phyloP scores from a whole-genome alignment of 2,113 vertebrate genomes.

The Meles meles region DNA sequence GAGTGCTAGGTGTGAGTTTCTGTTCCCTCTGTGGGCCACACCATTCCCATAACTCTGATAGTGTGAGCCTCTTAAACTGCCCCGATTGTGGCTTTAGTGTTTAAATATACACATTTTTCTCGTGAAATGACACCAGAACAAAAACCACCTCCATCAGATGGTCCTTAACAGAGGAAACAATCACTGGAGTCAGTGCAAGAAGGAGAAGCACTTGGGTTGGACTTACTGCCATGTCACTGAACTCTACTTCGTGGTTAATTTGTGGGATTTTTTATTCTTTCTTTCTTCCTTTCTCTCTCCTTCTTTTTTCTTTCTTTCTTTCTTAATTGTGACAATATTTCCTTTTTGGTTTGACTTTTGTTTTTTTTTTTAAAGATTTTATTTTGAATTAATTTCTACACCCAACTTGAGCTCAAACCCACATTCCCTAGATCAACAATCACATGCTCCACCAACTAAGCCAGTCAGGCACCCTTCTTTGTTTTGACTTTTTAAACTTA shows the following conservation, averaged over 20 bases:
- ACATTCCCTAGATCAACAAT: neutral
- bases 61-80: neutral
- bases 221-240: neutral
- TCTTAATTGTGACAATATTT: neutral
- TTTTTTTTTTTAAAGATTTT: neutral
- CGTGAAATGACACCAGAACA: neutral
- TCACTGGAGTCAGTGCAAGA: neutral
- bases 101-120: neutral
- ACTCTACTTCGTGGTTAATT: neutral
- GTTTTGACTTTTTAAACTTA: neutral
- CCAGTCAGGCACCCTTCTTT: neutral
- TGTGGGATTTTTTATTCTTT: neutral
- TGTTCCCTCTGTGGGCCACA: neutral
- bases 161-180: neutral
- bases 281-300: neutral
- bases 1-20: neutral
- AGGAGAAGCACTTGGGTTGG: neutral
- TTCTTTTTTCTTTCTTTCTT: neutral
- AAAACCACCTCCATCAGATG: neutral
- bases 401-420: neutral
- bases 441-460: neutral
- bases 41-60: neutral
- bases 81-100: neutral
- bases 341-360: neutral
- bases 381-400: neutral